Evolutionary conservation across 1,140 invertebrate species (phyloP).

Genomic region (Neodiprion virginianus): DNA sequence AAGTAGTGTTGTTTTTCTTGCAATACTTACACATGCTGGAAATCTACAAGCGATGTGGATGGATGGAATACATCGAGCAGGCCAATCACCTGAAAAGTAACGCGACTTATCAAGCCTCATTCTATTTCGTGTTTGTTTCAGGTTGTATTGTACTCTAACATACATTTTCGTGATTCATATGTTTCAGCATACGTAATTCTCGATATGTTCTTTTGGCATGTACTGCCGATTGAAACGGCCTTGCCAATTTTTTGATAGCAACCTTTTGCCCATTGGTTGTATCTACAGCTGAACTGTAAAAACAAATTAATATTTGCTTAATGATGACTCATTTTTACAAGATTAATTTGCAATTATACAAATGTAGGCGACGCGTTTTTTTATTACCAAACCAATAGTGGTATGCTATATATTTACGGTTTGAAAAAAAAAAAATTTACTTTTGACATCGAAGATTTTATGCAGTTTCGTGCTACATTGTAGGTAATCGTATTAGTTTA

Average conservation of each 20-base stretch:
- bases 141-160: conserved; percentile 43
- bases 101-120: neutral
- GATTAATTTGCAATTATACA: neutral
- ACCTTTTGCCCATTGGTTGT: conserved; percentile 81
- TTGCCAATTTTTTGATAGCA: conserved; percentile 96
- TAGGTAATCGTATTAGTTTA: neutral
- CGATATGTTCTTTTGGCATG: conserved; percentile 98
- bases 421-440: neutral
- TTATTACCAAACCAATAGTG: conserved; percentile 28
- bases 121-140: conserved; percentile 8
- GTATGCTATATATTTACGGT: conserved; percentile 1
- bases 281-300: conserved; percentile 81
- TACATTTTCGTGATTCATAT: conserved; percentile 99
- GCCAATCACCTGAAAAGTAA: conserved; percentile 74
- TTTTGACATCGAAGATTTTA: neutral
- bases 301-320: conserved; percentile 28
- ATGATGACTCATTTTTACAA: conserved; percentile 22
- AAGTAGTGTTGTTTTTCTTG: conserved; percentile 18
- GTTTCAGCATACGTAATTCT: conserved; percentile 94
- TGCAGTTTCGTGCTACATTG: too few relatives aligned
- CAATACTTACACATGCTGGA: conserved; percentile 81
- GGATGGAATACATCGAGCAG: conserved; percentile 95
- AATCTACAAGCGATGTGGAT: conserved; percentile 74
- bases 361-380: conserved; percentile 17
- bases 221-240: conserved; percentile 97